A percentile compares a stretch with the other conserved stretches of the same genome.
These are phyloP conservation scores for Etheostoma spectabile DNA, from an alignment of 2,113 vertebrate genomes.

Conservation along the genomic window DNA sequence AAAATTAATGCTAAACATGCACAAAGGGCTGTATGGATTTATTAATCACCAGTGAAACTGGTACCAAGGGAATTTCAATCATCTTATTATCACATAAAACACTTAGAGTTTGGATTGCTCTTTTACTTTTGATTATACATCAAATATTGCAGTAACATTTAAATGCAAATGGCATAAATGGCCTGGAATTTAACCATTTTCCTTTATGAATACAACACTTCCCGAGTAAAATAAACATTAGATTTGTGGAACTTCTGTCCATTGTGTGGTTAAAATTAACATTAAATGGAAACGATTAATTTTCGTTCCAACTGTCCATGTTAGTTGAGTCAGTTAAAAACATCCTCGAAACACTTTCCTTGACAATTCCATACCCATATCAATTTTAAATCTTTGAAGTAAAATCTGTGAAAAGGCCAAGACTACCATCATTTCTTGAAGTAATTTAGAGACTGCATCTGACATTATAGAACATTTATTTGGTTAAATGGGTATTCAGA, in stretches of 20 bases:
- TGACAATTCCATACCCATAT: background rate
- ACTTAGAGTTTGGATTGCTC: background rate
- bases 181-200: background rate
- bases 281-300: background rate
- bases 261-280: background rate
- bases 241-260: background rate
- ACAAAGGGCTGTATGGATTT: constrained; percentile 13
- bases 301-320: background rate
- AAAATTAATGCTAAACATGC: constrained; percentile 69
- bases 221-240: background rate
- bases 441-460: background rate
- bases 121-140: background rate
- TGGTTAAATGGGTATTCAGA: background rate
- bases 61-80: background rate
- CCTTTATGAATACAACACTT: background rate
- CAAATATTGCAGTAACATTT: background rate
- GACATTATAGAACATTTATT: background rate
- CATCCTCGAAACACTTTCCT: background rate
- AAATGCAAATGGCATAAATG: background rate
- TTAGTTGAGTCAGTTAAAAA: background rate
- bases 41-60: background rate
- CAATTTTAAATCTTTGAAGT: background rate
- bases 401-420: background rate
- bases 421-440: background rate
- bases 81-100: background rate